Evolutionary conservation across 2,113 vertebrate genomes (phyloP).

Genomic region (Cebus imitator): DNA sequence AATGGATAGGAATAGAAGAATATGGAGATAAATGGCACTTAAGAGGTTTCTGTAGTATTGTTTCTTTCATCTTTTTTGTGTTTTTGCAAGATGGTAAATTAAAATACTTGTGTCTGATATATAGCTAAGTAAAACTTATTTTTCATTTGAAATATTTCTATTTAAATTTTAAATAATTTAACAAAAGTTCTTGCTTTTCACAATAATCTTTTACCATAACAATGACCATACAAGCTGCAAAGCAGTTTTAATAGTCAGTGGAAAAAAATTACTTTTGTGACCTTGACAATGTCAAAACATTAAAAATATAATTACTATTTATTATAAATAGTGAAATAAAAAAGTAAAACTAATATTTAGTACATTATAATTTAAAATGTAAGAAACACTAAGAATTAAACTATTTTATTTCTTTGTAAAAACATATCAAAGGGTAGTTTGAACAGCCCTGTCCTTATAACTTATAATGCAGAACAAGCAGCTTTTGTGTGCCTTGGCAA

Average conservation of each 20-base stretch:
- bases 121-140: constrained; percentile 3
- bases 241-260: neutral
- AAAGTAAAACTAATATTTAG: neutral
- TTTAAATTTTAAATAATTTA: neutral
- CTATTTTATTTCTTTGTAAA: constrained; percentile 19
- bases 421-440: neutral
- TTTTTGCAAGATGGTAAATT: neutral
- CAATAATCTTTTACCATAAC: neutral
- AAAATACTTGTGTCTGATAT: neutral
- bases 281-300: neutral
- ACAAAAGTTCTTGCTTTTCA: neutral
- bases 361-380: neutral
- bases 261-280: neutral
- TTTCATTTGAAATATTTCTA: neutral
- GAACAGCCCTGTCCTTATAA: neutral
- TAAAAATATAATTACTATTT: neutral
- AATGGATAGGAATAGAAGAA: neutral
- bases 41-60: neutral
- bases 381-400: constrained; percentile 21
- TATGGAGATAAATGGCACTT: neutral
- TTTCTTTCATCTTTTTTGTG: neutral
- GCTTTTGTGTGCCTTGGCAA: neutral
- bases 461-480: neutral
- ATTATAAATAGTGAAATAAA: neutral
- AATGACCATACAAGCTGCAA: neutral